Base-by-base conservation (phyloP, 2,797 vertebrate species). In the Acanthopagrus latus region DNA sequence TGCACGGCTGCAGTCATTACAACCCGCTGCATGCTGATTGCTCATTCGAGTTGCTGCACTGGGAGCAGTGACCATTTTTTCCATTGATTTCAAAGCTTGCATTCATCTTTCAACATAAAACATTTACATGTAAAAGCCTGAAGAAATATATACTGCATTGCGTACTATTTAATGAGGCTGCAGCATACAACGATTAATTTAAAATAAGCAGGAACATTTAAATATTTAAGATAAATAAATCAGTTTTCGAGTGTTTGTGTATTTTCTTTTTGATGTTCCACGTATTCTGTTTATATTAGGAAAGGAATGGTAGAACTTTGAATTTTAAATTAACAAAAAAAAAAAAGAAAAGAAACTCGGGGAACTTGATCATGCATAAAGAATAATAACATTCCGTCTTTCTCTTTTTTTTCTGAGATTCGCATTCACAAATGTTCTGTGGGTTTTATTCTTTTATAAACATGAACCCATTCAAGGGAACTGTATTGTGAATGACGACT, bases 401-500 rank as follows among this genome's bases (percentile, higher is more conserved):
- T 9, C 41, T 71, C 29, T 55, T 33, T 64, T 47, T 60, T 60
- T 25, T 21, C 33, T 41, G 46, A 60, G 17, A 74, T 76, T 71
- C 50, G 75, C 21, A 23, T 71, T 65, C 16, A 84, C 56, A 85
- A 76, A 78, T 72, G 71, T 70, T 67, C 12, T 68, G 67, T 70
- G 81, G 50, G 60, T 81, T 79, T 72, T 38, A 27, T n/a, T 76
- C 43, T 73, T 72, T 75, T 71, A 69, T 73, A 65, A 89, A 86
- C 33, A 81, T 79, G 82, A 85, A 71, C 80, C 57, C 67, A 81
- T 74, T 86, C 60, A 65, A 69, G 27, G 50, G 66, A 77, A 71
- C 52, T 23, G 56, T 44, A 21, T 55, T 74, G 64, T 71, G 23
- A 90, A 71, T 69, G 64, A 46, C 46, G 66, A 80, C 73, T 50